Conservation (phyloP, 2,888 invertebrate species). For the Erannis defoliaria region DNA sequence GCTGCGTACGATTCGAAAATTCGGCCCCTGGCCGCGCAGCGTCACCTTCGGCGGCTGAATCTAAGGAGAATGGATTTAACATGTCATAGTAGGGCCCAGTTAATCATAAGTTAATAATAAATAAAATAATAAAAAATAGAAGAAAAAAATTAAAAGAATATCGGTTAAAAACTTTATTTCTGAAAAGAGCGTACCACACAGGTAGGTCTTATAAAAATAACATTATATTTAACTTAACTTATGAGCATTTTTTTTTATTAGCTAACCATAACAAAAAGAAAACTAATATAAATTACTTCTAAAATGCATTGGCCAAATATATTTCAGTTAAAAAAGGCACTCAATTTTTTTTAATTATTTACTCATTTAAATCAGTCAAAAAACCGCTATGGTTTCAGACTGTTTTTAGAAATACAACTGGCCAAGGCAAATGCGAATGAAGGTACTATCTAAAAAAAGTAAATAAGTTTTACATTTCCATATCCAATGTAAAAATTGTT, state of each 20-base stretch:
- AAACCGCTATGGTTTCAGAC: too few species aligned
- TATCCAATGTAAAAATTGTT: too few species aligned
- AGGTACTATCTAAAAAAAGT: background rate
- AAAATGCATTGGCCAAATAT: conserved; percentile 21
- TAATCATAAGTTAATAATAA: too few species aligned
- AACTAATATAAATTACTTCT: conserved; percentile 3
- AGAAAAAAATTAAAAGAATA: background rate
- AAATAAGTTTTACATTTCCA: background rate
- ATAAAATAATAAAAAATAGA: background rate
- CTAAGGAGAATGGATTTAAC: too few species aligned
- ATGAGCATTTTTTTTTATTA: conserved; percentile 1
- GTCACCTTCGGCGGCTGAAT: too few species aligned
- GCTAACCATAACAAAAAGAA: conserved; percentile 9
- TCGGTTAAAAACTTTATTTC: background rate
- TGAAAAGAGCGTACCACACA: background rate
- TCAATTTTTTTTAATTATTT: background rate
- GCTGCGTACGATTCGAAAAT: too few species aligned
- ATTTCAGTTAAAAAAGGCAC: background rate
- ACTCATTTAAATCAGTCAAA: background rate
- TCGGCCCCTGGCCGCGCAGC: too few species aligned
- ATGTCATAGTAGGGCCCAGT: too few species aligned
- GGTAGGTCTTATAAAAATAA: background rate
- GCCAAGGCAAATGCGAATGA: conserved; percentile 18
- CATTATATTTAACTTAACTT: background rate
- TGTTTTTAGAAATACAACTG: conserved; percentile 11